A percentile compares a stretch with the other conserved stretches of the same genome.
phyloP scores from a whole-genome alignment of 2,113 vertebrate species.

The Maccullochella peelii region DNA sequence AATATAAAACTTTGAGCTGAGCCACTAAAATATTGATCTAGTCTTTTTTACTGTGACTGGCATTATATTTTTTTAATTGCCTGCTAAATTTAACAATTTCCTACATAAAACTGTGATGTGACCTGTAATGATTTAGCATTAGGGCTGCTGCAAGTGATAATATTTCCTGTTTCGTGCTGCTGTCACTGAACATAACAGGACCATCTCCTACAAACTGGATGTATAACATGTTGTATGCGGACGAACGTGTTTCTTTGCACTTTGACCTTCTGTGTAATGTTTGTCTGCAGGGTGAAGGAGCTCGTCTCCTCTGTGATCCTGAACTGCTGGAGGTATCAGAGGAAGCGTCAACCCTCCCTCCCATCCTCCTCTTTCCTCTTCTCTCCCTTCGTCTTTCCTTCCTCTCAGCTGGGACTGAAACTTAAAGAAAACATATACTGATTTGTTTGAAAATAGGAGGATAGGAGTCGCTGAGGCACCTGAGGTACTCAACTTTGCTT shows the following conservation, averaged over 20 bases:
- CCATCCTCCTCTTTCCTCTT: conserved; percentile 8
- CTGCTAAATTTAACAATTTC: not conserved
- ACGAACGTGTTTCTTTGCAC: conserved; percentile 17
- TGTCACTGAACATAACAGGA: not conserved
- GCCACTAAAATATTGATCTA: not conserved
- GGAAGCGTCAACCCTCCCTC: conserved; percentile 30
- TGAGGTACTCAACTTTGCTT: conserved; percentile 6
- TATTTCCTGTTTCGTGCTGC: no score
- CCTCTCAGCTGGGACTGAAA: conserved; percentile 47
- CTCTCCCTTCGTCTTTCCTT: conserved; percentile 30
- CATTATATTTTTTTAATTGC: not conserved
- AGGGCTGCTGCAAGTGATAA: not conserved
- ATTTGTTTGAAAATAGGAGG: not conserved
- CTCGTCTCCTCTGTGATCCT: conserved; percentile 27
- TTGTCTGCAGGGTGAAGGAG: not conserved
- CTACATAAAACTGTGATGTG: not conserved
- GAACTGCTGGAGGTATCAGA: conserved; percentile 34
- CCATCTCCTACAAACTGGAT: not conserved
- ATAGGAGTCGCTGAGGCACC: not conserved
- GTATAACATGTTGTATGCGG: not conserved
- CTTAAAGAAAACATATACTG: not conserved
- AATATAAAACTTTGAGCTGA: no score
- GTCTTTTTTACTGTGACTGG: not conserved
- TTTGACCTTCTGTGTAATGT: conserved; percentile 39
- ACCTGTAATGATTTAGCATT: not conserved